Base-by-base conservation (phyloP, 2,113 vertebrate genomes). In the Rhipidura dahli region DNA sequence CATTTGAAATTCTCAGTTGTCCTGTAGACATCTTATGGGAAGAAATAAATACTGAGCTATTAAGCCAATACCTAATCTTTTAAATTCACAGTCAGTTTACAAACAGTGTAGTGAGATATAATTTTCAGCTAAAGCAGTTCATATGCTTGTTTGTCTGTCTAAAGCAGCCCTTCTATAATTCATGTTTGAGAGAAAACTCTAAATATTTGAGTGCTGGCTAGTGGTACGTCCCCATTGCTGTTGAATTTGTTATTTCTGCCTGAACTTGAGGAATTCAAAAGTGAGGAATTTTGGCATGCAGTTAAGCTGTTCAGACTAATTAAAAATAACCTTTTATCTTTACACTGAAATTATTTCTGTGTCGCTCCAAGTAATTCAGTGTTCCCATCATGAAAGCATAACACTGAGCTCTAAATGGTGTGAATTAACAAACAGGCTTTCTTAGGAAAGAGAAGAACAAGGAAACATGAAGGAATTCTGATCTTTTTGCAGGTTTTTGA, bases 291-390 rank as follows among this genome's bases (percentile, higher is more conserved):
- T 64, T 35, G 44, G 39, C 1, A 2, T 89, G 53, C 70, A 45
- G n/a, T 27, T 35, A 19, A 83, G 45, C 30, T 79, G 63, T 93
- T 82, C 81, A 49, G 72, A 81, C 88, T 95, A 79, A 86, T 94
- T 93, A 75, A 96, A 93, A 96, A 76, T 65, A 92, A 39, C 37
- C 11, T 77, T 68, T 40, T 69, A 10, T 65, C 91, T 92, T 93
- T 65, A 24, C 37, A 57, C 8, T 39, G 54, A 56, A 95, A 69
- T 65, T 69, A 73, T 54, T 65, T 92, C 40, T 17, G 30, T 77
- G 54, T 64, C 88, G 93, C 60, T 35, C 51, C 42, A 71, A 56
- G 61, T 76, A 94, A 59, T 84, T 83, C 40, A 92, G 17, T 2
- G 3, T 85, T 95, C 35, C 59, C 64, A 40, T 90, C 21, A 51